phyloP scores from a whole-genome alignment of 2,888 invertebrate species.

The Philereme transversata region DNA sequence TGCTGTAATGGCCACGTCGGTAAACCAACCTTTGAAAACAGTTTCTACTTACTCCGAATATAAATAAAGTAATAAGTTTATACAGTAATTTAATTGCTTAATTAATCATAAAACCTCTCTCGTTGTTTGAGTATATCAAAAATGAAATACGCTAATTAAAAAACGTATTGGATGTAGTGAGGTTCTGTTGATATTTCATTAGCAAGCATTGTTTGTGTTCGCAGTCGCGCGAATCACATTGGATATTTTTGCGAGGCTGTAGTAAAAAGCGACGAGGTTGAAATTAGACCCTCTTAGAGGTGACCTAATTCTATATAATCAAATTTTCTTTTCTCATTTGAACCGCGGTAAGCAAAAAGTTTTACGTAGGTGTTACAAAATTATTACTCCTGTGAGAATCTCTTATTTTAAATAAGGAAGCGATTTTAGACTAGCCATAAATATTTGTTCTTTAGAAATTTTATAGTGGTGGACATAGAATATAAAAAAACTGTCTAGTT shows the following conservation, averaged over 20 bases:
- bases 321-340: constrained; percentile 62
- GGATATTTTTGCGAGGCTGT: constrained; percentile 60
- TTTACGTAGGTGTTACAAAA: constrained; percentile 8
- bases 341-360: constrained; percentile 43
- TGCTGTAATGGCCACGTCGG: constrained; percentile 1
- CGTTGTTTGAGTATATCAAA: constrained; percentile 8
- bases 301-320: constrained; percentile 64
- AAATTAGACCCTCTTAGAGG: constrained; percentile 63
- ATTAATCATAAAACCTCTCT: constrained; percentile 10
- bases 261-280: constrained; percentile 61
- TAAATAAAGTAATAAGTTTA: neutral
- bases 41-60: neutral
- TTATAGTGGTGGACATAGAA: too few species aligned
- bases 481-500: too few species aligned
- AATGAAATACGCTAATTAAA: constrained; percentile 43
- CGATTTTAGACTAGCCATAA: neutral
- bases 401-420: constrained; percentile 23
- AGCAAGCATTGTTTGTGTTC: constrained; percentile 56
- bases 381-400: constrained; percentile 5
- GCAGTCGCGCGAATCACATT: constrained; percentile 54
- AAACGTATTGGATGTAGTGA: constrained; percentile 46
- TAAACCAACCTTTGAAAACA: neutral
- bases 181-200: constrained; percentile 69
- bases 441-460: constrained; percentile 23
- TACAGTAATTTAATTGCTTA: constrained; percentile 4